A percentile compares a stretch with the other conserved stretches of the same genome.
phyloP scores from a whole-genome alignment of 2,797 vertebrate species.

The Trichosurus vulpecula region DNA sequence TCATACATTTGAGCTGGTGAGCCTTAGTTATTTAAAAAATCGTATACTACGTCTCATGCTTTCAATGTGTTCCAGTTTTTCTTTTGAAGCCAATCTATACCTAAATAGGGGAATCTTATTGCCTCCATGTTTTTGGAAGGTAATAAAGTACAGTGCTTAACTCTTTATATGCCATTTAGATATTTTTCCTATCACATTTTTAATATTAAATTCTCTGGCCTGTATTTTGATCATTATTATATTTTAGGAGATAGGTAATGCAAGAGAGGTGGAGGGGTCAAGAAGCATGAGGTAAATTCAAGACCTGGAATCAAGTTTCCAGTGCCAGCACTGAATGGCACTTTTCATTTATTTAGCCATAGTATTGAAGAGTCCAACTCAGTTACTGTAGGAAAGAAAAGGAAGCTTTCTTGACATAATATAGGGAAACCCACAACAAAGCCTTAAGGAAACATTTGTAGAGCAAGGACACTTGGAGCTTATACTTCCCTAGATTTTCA shows the following conservation, averaged over 20 bases:
- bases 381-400: conserved; percentile 16
- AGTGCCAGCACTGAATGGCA: neutral
- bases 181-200: conserved; percentile 79
- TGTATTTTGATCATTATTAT: conserved; percentile 35
- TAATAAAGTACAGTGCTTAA: conserved; percentile 84
- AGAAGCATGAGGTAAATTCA: neutral
- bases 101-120: conserved; percentile 83
- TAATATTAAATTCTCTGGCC: conserved; percentile 68
- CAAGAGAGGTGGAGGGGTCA: conserved; percentile 9
- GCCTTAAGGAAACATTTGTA: neutral
- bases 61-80: conserved; percentile 83
- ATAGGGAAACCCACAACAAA: neutral
- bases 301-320: neutral
- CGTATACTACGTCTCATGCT: conserved; percentile 72
- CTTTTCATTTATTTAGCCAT: neutral
- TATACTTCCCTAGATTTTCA: neutral
- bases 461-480: conserved; percentile 11
- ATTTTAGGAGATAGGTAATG: conserved; percentile 29
- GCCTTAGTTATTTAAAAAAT: conserved; percentile 63
- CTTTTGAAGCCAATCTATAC: conserved; percentile 84
- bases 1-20: conserved; percentile 12
- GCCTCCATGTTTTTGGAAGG: conserved; percentile 84
- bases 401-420: conserved; percentile 25
- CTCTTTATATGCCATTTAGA: conserved; percentile 83
- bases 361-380: neutral